Percentiles rank a stretch among this genome's conserved stretches.
These are phyloP conservation scores for Scolopax mira DNA, from an alignment of 2,113 vertebrate species.

Conservation along the genomic window DNA sequence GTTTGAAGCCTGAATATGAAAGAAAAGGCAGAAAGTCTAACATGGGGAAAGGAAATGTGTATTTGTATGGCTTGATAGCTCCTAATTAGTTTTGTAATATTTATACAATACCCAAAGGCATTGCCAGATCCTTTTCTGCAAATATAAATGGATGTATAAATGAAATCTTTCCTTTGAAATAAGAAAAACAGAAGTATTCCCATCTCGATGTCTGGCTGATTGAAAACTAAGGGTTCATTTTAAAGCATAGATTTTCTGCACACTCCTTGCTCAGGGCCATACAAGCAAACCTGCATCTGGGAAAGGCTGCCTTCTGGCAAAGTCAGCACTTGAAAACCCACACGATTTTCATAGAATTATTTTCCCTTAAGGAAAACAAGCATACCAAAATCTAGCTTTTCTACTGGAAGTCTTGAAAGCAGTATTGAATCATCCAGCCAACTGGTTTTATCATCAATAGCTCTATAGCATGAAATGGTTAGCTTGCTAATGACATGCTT, in stretches of 20 bases:
- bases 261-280: background rate
- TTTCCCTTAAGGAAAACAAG: background rate
- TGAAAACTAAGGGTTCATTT: background rate
- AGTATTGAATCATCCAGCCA: rapidly evolving
- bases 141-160: background rate
- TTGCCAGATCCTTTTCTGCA: background rate
- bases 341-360: background rate
- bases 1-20: background rate
- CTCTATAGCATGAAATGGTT: background rate
- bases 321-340: background rate
- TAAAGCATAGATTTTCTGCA: background rate
- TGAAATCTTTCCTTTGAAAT: background rate
- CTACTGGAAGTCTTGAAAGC: background rate
- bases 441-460: background rate
- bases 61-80: background rate
- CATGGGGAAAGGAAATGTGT: rapidly evolving
- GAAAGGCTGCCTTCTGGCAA: background rate
- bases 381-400: background rate
- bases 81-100: background rate
- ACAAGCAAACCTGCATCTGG: background rate
- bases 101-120: background rate
- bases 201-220: background rate
- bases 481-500: background rate
- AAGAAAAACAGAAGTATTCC: background rate
- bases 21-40: background rate